phyloP scores from a whole-genome alignment of 1,140 invertebrate genomes.

The Babylonia areolata region DNA sequence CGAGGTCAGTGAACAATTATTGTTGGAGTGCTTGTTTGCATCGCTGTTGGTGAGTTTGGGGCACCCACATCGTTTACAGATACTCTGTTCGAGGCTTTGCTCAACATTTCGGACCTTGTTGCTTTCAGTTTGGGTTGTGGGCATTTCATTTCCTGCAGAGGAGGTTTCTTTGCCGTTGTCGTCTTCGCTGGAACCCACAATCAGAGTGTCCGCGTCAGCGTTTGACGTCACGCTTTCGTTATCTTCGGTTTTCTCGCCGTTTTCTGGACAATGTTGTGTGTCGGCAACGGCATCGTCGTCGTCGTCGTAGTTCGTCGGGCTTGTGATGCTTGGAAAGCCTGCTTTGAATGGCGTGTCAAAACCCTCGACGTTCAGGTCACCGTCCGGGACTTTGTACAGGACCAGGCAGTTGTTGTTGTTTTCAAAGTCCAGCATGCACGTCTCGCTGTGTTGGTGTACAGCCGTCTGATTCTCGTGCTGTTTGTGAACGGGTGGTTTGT shows the following conservation, averaged over 20 bases:
- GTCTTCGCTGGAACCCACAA: not conserved
- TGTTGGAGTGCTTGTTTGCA: too few species aligned
- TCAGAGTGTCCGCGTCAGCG: not conserved
- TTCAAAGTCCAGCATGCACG: not conserved
- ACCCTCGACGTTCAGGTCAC: not conserved
- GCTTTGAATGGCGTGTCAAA: too few species aligned
- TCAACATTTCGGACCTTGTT: not conserved
- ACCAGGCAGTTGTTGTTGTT: constrained; percentile 12
- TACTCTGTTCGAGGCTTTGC: not conserved
- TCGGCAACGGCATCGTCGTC: not conserved
- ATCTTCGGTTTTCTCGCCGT: not conserved
- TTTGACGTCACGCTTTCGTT: not conserved
- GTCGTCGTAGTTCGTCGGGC: not conserved
- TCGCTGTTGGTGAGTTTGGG: not conserved
- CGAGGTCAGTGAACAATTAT: not conserved
- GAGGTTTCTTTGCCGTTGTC: not conserved
- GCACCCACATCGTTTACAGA: not conserved
- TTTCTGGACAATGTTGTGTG: too few species aligned
- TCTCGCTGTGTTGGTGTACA: not conserved
- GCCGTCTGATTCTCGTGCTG: not conserved
- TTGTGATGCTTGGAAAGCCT: too few species aligned
- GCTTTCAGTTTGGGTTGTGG: too few species aligned
- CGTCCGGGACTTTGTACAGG: not conserved
- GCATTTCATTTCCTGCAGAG: too few species aligned
- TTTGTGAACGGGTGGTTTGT: not conserved